Conservation (phyloP, 2,888 invertebrate genomes). For the Tenthredo scrophulariae region DNA sequence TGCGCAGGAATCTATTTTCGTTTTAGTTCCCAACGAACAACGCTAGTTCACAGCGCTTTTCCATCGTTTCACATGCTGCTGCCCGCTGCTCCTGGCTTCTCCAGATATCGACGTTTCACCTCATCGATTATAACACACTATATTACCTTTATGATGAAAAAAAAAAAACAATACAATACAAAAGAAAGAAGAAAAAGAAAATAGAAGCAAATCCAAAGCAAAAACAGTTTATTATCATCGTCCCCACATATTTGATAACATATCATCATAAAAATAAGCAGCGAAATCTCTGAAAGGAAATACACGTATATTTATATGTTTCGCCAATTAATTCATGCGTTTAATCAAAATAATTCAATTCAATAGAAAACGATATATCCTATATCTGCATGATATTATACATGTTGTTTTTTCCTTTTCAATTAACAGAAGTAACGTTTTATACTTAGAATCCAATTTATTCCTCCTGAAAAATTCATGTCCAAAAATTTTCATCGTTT, state of each 20-base stretch:
- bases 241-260: neutral
- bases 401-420: no score
- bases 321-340: neutral
- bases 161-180: neutral
- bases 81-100: neutral
- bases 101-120: neutral
- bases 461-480: neutral
- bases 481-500: neutral
- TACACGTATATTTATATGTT: neutral
- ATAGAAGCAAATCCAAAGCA: neutral
- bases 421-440: neutral
- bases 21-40: neutral
- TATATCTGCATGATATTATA: no score
- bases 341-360: neutral
- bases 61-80: neutral
- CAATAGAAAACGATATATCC: neutral
- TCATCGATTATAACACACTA: neutral
- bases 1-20: conserved; percentile 18
- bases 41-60: neutral
- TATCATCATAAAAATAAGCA: neutral
- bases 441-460: neutral
- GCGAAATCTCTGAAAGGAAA: neutral
- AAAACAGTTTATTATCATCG: neutral
- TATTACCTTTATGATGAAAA: neutral
- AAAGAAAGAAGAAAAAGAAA: neutral